Conservation (phyloP, 2,797 vertebrate genomes). For the Periparus ater region DNA sequence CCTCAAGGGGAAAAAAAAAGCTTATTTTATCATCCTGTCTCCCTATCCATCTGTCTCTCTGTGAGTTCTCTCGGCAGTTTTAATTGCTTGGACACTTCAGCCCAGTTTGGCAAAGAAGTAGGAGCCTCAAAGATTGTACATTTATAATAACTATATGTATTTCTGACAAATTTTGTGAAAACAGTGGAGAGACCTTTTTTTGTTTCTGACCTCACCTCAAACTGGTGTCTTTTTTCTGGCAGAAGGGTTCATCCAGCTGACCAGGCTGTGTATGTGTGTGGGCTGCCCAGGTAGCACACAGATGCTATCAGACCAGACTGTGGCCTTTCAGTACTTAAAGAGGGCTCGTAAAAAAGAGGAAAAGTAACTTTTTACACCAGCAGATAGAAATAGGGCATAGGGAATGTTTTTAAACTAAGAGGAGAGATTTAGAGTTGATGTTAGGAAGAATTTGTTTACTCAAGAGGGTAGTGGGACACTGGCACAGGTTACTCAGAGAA, state of each 20-base stretch:
- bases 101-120: neutral
- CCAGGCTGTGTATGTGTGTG: fast-evolving
- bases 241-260: neutral
- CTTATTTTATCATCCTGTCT: neutral
- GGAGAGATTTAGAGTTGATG: neutral
- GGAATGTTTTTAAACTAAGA: neutral
- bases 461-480: neutral
- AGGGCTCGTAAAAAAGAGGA: neutral
- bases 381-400: neutral
- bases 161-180: neutral
- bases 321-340: neutral
- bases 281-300: neutral
- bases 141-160: neutral
- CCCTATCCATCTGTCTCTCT: neutral
- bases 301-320: neutral
- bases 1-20: neutral
- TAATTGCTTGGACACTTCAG: neutral
- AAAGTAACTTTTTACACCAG: neutral
- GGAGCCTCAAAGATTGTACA: neutral
- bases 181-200: neutral
- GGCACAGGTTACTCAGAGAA: neutral
- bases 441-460: neutral
- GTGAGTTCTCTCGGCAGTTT: neutral
- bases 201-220: neutral
- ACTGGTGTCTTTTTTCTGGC: neutral